A percentile compares a stretch with the other conserved stretches of the same genome.
Evolutionary conservation across 37 sponge, comb jelly and placozoan species (phyloP).

Genomic region (Lycopodina hypogea): DNA sequence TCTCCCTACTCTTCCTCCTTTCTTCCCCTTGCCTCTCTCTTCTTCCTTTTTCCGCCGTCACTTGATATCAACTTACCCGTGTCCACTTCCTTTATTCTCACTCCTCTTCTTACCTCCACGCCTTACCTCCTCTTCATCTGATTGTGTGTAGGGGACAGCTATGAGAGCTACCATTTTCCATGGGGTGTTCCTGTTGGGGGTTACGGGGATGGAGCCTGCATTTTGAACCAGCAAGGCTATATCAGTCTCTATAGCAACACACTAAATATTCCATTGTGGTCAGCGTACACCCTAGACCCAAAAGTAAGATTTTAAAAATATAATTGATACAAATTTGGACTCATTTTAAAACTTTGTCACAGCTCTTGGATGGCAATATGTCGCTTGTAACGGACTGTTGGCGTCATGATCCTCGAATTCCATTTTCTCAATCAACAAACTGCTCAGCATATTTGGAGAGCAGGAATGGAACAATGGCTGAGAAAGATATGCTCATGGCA

Average conservation of each 20-base stretch:
- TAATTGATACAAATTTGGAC: slow-evolving; percentile 1
- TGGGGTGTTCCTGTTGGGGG: slow-evolving; percentile 56
- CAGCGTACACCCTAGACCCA: slow-evolving; percentile 25
- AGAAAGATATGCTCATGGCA: no score
- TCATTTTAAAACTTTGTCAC: neutral
- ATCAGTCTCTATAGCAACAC: slow-evolving; percentile 51
- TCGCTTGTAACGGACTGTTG: neutral
- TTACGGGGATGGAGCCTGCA: slow-evolving; percentile 40
- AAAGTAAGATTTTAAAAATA: neutral
- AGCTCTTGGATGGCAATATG: neutral
- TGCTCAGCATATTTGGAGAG: neutral
- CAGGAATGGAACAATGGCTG: neutral
- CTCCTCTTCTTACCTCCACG: no score
- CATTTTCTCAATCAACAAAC: neutral
- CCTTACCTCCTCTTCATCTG: no score
- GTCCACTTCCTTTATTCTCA: no score
- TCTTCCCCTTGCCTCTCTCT: no score
- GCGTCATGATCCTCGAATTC: slow-evolving; percentile 4
- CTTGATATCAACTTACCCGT: no score
- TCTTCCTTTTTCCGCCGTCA: no score
- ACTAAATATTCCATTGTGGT: slow-evolving; percentile 74
- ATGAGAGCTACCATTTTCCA: slow-evolving; percentile 26
- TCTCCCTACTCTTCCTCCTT: no score
- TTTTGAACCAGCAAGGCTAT: slow-evolving; percentile 29
- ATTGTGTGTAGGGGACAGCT: no score